phyloP scores from a whole-genome alignment of 2,888 invertebrate species.

The Cephus rjabovi region DNA sequence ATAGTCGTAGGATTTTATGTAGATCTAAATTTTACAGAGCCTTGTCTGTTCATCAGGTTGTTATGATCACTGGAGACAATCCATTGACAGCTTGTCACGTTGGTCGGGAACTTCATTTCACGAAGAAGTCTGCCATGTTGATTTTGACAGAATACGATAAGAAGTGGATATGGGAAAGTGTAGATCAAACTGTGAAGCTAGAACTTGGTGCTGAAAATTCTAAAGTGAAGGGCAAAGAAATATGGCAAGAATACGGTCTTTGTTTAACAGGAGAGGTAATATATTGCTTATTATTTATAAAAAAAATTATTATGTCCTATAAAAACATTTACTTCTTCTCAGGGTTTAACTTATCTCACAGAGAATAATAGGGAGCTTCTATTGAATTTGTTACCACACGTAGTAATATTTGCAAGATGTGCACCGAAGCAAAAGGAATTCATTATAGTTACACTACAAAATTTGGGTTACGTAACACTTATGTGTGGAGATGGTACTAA shows the following conservation, averaged over 20 bases:
- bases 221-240: conserved; percentile 66
- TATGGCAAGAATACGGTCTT: conserved; percentile 84
- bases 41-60: conserved; percentile 69
- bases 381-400: conserved; percentile 81
- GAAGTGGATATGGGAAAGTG: conserved; percentile 83
- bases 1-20: conserved; percentile 2
- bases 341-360: conserved; percentile 79
- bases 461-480: conserved; percentile 87
- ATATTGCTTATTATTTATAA: conserved; percentile 13
- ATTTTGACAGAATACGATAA: conserved; percentile 70
- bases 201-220: conserved; percentile 68
- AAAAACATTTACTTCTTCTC: conserved; percentile 16
- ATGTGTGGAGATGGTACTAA: conserved; percentile 99
- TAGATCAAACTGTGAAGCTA: conserved; percentile 74
- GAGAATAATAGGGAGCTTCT: conserved; percentile 75
- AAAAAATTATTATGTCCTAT: neutral
- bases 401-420: conserved; percentile 95
- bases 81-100: conserved; percentile 99
- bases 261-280: conserved; percentile 93
- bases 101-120: conserved; percentile 92
- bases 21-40: neutral
- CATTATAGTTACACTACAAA: conserved; percentile 89
- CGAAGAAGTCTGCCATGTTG: conserved; percentile 76
- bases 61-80: conserved; percentile 99
- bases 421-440: conserved; percentile 99